Percentiles rank a stretch among this genome's conserved stretches.
Conservation (phyloP, 2,797 vertebrate species). For the Botia kubotai region DNA sequence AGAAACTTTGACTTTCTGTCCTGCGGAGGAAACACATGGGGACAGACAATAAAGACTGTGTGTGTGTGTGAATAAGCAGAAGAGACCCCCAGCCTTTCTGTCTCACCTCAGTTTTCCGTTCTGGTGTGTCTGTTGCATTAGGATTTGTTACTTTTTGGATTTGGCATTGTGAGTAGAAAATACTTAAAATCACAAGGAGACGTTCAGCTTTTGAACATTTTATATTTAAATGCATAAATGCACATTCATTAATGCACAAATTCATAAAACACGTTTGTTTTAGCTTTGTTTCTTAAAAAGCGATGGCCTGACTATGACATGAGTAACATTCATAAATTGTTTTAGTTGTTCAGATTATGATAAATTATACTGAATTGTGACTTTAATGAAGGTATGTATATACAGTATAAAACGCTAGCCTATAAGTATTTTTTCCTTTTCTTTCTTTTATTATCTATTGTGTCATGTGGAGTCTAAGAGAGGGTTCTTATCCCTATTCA, state of each 20-base stretch:
- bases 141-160: background rate
- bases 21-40: slow-evolving; percentile 64
- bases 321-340: too few species aligned
- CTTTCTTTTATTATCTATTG: slow-evolving; percentile 40
- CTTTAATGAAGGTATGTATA: background rate
- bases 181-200: background rate
- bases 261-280: too few species aligned
- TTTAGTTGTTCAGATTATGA: too few species aligned
- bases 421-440: slow-evolving; percentile 3
- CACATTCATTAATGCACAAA: too few species aligned
- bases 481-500: slow-evolving; percentile 50
- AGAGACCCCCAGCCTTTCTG: background rate
- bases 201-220: background rate
- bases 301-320: too few species aligned
- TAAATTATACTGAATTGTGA: too few species aligned
- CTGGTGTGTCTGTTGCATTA: slow-evolving; percentile 5
- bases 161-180: background rate
- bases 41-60: slow-evolving; percentile 58
- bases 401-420: slow-evolving; percentile 2
- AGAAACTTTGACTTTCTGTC: slow-evolving; percentile 67
- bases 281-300: too few species aligned
- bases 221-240: too few species aligned
- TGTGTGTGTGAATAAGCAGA: slow-evolving; percentile 11
- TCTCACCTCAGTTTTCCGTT: slow-evolving; percentile 32
- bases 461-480: slow-evolving; percentile 52